phyloP scores from a whole-genome alignment of 2,113 vertebrate genomes.

The Megaleporinus macrocephalus region DNA sequence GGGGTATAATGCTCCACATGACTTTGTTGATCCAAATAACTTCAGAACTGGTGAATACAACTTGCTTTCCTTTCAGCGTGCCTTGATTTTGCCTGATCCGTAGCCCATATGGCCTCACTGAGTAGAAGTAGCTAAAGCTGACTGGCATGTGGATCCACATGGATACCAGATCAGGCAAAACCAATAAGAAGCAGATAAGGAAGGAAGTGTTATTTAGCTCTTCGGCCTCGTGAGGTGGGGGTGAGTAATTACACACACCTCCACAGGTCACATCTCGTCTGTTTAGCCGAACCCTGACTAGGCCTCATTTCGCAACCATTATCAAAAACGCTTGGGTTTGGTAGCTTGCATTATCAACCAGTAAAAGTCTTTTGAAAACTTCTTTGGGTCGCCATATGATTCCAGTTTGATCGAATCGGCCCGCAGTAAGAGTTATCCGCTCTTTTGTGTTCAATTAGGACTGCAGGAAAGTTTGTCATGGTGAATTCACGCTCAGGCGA shows the following conservation, averaged over 20 bases:
- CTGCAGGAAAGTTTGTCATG: background rate
- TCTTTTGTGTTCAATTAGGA: background rate
- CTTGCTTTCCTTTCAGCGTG: too few species aligned
- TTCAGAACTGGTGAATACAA: too few species aligned
- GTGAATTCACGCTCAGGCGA: background rate
- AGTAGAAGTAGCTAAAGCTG: too few species aligned
- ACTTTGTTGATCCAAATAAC: background rate
- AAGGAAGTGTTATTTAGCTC: too few species aligned
- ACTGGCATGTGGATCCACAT: too few species aligned
- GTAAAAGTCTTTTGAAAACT: background rate
- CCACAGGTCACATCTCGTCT: background rate
- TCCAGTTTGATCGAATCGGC: background rate
- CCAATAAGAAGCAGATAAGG: too few species aligned
- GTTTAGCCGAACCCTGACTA: background rate
- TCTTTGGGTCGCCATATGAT: background rate
- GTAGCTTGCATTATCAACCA: background rate
- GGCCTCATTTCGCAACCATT: background rate
- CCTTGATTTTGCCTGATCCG: too few species aligned
- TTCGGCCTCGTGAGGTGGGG: background rate
- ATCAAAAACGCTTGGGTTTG: background rate
- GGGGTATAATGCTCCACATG: background rate
- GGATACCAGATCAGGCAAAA: too few species aligned
- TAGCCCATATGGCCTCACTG: too few species aligned
- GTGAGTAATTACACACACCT: background rate
- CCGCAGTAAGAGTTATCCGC: background rate